A percentile compares a stretch with the other conserved stretches of the same genome.
These are phyloP conservation scores for Onychorhynchus coronatus DNA, from an alignment of 2,113 vertebrate species.

Conservation along the genomic window DNA sequence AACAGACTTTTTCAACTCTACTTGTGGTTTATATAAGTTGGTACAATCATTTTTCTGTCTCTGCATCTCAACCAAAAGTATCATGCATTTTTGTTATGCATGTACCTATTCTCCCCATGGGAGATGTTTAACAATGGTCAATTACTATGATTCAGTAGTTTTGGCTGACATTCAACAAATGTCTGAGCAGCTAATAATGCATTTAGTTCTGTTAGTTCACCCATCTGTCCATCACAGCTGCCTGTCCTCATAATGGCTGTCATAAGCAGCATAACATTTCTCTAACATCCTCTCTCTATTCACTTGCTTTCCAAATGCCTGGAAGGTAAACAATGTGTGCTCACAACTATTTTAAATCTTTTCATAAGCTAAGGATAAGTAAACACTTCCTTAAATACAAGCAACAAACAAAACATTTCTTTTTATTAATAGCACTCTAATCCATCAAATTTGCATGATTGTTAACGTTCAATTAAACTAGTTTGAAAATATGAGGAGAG, in stretches of 20 bases:
- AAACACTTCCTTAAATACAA: not conserved
- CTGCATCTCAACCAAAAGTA: not conserved
- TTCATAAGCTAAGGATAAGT: not conserved
- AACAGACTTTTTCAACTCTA: not conserved
- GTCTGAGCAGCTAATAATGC: conserved; percentile 59
- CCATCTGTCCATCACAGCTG: conserved; percentile 67
- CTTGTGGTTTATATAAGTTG: not conserved
- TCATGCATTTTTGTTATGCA: not conserved
- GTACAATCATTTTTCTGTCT: not conserved
- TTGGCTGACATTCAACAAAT: conserved; percentile 61
- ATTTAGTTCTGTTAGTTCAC: conserved; percentile 52
- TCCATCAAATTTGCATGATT: not conserved
- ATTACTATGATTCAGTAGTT: conserved; percentile 51
- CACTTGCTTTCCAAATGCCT: not conserved
- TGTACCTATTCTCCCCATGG: not conserved
- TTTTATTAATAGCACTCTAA: conserved; percentile 2
- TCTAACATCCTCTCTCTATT: conserved; percentile 8
- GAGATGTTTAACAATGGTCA: conserved; percentile 45
- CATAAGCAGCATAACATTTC: conserved; percentile 28
- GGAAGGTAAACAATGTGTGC: conserved; percentile 31
- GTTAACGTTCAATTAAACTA: not conserved
- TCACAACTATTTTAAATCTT: conserved; percentile 3
- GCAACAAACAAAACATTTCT: not conserved
- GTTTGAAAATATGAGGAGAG: not conserved
- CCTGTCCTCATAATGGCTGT: conserved; percentile 37